These are phyloP conservation scores for Actinia tenebrosa DNA, from an alignment of 64 coral and sea anemone species.

Conservation along the genomic window DNA sequence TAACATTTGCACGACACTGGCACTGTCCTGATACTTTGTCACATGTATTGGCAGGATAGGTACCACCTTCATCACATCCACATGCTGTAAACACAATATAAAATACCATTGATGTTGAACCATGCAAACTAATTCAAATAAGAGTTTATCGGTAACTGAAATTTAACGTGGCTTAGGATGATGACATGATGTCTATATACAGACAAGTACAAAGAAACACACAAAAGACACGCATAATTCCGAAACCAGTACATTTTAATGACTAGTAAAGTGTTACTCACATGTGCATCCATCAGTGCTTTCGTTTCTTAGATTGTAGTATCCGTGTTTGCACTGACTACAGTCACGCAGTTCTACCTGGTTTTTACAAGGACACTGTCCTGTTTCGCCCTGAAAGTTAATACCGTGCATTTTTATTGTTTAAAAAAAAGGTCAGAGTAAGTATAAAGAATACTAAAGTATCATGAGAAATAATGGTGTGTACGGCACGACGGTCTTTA, in stretches of 20 bases:
- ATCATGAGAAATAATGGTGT: no score
- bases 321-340: constrained; percentile 81
- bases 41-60: constrained; percentile 31
- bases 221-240: no score
- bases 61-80: constrained; percentile 70
- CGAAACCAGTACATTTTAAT: neutral
- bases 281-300: constrained; percentile 60
- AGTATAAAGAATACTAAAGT: no score
- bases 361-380: constrained; percentile 81
- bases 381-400: neutral
- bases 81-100: constrained; percentile 36
- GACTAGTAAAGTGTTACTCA: neutral
- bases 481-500: no score
- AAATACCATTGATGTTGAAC: neutral
- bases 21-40: constrained; percentile 78
- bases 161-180: no score
- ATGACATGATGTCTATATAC: no score
- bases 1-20: constrained; percentile 61
- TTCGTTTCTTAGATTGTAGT: constrained; percentile 53
- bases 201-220: no score
- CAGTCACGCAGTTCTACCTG: constrained; percentile 70
- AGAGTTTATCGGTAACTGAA: neutral
- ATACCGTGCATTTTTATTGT: no score
- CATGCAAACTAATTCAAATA: neutral
- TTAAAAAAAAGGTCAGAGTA: no score